Conservation (phyloP, 2,888 invertebrate species). For the Conchocele bisecta region DNA sequence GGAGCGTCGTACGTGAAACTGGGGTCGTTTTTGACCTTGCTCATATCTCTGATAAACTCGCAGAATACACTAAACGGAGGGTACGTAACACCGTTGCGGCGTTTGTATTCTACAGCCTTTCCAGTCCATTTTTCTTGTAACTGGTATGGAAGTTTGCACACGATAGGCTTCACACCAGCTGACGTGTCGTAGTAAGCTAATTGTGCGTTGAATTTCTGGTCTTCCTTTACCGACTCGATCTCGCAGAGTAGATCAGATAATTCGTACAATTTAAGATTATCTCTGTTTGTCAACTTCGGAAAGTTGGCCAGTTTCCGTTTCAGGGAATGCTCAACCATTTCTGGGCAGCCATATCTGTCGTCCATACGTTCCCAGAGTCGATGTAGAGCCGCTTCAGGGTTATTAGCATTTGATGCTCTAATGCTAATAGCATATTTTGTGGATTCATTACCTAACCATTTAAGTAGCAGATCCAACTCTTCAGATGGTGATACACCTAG, state of each 20-base stretch:
- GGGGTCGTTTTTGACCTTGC: conserved; percentile 47
- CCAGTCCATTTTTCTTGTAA: conserved; percentile 55
- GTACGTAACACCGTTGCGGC: conserved; percentile 29
- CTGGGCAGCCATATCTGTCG: conserved; percentile 46
- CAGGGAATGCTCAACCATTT: conserved; percentile 34
- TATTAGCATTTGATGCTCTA: conserved; percentile 28
- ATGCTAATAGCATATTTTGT: conserved; percentile 28
- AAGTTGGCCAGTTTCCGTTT: conserved; percentile 43
- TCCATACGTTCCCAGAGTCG: conserved; percentile 46
- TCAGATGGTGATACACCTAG: conserved; percentile 29
- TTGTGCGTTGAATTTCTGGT: conserved; percentile 23
- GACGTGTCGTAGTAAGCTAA: conserved; percentile 54
- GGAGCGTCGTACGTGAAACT: conserved; percentile 25
- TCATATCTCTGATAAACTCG: conserved; percentile 43
- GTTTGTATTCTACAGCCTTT: conserved; percentile 48
- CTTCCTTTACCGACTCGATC: conserved; percentile 41
- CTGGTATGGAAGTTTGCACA: conserved; percentile 51
- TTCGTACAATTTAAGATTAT: conserved; percentile 40
- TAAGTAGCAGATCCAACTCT: conserved; percentile 31
- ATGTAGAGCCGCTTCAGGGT: conserved; percentile 23
- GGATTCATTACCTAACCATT: conserved; percentile 39
- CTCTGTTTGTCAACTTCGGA: conserved; percentile 43
- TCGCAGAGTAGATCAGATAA: conserved; percentile 40
- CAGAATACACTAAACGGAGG: conserved; percentile 55
- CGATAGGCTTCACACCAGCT: conserved; percentile 46